Evolutionary conservation across 37 sponge, comb jelly and placozoan species (phyloP).

Genomic region (Petrosia ficiformis): DNA sequence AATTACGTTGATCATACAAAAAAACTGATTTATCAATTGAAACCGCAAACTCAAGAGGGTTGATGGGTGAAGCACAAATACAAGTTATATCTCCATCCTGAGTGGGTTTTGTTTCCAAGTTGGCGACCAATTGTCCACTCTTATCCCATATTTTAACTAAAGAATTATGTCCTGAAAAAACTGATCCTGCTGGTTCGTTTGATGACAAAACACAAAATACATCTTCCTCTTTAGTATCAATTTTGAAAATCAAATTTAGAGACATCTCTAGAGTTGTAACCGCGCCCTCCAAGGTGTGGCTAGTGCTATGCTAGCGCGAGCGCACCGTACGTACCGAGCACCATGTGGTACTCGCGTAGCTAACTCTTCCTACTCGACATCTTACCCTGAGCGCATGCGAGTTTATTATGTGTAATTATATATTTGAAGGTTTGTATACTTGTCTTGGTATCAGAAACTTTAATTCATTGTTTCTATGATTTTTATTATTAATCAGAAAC

Average conservation of each 20-base stretch:
- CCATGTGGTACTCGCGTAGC: no score
- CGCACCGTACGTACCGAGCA: no score
- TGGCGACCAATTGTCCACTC: background rate
- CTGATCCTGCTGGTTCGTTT: background rate
- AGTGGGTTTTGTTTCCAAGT: background rate
- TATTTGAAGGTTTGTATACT: no score
- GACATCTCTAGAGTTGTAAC: no score
- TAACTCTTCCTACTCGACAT: no score
- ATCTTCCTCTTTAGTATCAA: background rate
- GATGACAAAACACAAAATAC: background rate
- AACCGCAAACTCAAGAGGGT: constrained; percentile 3
- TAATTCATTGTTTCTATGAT: no score
- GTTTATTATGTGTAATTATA: no score
- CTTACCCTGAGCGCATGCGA: no score
- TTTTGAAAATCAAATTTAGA: background rate
- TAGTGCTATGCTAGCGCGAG: no score
- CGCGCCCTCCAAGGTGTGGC: no score
- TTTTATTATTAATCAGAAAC: no score
- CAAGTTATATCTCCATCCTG: constrained; percentile 27
- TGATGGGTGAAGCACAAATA: background rate
- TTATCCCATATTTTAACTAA: constrained; percentile 22
- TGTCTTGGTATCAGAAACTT: no score
- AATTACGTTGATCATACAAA: constrained; percentile 22
- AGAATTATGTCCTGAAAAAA: constrained; percentile 36
- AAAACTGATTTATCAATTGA: constrained; percentile 28